These are phyloP conservation scores for Andrena marginata DNA, from an alignment of 2,888 invertebrate genomes.

Conservation along the genomic window DNA sequence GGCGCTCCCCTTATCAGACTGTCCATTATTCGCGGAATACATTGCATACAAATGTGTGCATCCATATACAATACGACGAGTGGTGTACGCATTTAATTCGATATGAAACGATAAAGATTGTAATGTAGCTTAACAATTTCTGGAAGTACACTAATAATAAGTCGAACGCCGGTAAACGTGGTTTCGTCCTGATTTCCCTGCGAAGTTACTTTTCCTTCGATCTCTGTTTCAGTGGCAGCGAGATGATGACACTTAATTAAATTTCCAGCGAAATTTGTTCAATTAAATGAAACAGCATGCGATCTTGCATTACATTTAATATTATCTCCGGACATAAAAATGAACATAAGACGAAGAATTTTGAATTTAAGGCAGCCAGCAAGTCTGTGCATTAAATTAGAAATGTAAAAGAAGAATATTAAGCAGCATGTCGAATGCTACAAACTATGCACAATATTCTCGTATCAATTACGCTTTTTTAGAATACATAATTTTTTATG, in stretches of 20 bases:
- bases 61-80: conserved; percentile 21
- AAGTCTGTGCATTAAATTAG: not conserved
- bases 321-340: not conserved
- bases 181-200: not conserved
- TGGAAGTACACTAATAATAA: not conserved
- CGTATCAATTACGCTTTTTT: not conserved
- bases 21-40: conserved; percentile 41
- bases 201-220: not conserved
- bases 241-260: not conserved
- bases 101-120: conserved; percentile 4
- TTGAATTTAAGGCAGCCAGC: not conserved
- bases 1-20: not conserved
- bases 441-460: not conserved
- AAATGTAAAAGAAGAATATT: not conserved
- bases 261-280: not conserved
- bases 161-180: not conserved
- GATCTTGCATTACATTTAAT: not conserved
- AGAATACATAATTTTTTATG: not conserved
- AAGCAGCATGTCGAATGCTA: not conserved
- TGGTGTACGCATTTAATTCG: conserved; percentile 4
- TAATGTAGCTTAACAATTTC: not conserved
- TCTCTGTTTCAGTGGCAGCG: not conserved
- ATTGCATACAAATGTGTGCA: conserved; percentile 38
- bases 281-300: not conserved
- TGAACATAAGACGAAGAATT: not conserved